Percentiles rank a stretch among this genome's conserved stretches.
phyloP scores from a whole-genome alignment of 37 sponge, comb jelly and placozoan genomes.

The Hexactinellida sp. region DNA sequence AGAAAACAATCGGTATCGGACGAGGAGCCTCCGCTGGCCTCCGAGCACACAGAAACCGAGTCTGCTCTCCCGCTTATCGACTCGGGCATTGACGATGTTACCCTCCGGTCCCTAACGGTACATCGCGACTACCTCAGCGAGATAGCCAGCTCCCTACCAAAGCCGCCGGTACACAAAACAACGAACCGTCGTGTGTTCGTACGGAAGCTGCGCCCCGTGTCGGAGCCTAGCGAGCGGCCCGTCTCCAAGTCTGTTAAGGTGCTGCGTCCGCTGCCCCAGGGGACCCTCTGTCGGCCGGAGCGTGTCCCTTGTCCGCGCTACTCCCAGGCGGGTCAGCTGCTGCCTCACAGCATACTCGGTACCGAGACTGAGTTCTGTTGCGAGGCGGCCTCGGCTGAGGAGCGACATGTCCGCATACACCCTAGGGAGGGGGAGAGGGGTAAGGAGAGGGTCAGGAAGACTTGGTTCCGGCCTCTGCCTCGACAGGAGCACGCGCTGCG shows the following conservation, averaged over 20 bases:
- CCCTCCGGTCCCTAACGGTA: background rate
- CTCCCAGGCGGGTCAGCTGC: constrained; percentile 31
- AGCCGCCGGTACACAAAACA: background rate
- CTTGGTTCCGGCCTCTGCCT: constrained; percentile 5
- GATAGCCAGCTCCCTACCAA: background rate
- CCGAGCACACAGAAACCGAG: background rate
- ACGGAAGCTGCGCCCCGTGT: background rate
- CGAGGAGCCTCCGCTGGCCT: background rate
- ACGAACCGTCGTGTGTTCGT: background rate
- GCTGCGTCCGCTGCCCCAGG: background rate
- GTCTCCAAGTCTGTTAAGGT: background rate
- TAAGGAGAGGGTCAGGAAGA: background rate
- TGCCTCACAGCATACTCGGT: constrained; percentile 59
- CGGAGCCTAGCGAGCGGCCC: constrained; percentile 1
- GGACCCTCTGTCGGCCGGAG: background rate
- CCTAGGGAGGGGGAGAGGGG: background rate
- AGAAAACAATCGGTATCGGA: background rate
- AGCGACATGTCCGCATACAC: background rate
- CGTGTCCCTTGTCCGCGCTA: constrained; percentile 30
- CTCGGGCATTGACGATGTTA: background rate
- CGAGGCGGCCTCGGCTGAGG: background rate
- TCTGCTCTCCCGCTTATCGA: background rate
- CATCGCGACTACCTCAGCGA: background rate
- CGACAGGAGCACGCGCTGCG: constrained; percentile 51
- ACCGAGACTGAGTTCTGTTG: constrained; percentile 31